Percentiles rank a stretch among this genome's conserved stretches.
Conservation (phyloP, 1,140 invertebrate species). For the Hyles vespertilio region DNA sequence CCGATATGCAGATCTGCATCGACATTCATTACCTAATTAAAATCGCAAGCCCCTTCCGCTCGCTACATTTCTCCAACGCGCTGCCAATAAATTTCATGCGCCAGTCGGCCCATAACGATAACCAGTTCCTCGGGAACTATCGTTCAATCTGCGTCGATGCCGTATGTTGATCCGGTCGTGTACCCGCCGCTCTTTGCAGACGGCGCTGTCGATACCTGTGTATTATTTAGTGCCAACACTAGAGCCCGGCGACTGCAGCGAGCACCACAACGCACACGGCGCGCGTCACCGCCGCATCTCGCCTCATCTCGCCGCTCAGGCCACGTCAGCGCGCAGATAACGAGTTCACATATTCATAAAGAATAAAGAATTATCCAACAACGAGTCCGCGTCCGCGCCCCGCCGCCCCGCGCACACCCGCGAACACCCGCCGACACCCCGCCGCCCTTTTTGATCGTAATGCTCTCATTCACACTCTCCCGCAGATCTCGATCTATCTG, state of each 20-base stretch:
- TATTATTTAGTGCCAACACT: constrained; percentile 71
- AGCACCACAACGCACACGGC: constrained; percentile 22
- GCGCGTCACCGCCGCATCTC: constrained; percentile 44
- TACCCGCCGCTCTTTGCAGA: constrained; percentile 69
- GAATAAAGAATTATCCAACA: constrained; percentile 73
- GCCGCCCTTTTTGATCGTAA: constrained; percentile 47
- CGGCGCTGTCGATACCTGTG: constrained; percentile 69
- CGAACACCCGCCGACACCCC: constrained; percentile 21
- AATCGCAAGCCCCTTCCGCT: constrained; percentile 73
- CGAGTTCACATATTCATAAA: constrained; percentile 75
- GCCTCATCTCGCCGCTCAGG: constrained; percentile 26
- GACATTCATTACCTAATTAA: constrained; percentile 76
- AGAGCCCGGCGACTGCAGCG: constrained; percentile 30
- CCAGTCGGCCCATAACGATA: constrained; percentile 74
- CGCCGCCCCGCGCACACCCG: too few species aligned
- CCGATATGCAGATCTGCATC: constrained; percentile 74
- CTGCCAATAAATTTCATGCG: constrained; percentile 75
- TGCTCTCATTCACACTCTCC: constrained; percentile 73
- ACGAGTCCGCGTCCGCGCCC: constrained; percentile 32
- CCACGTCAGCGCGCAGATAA: constrained; percentile 66
- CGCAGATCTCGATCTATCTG: constrained; percentile 65
- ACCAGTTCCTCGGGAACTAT: constrained; percentile 75
- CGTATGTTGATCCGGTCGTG: constrained; percentile 73
- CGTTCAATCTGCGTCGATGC: constrained; percentile 74
- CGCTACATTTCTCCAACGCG: constrained; percentile 73